Conservation (phyloP, 2,888 invertebrate species). For the Agrilus biguttatus region DNA sequence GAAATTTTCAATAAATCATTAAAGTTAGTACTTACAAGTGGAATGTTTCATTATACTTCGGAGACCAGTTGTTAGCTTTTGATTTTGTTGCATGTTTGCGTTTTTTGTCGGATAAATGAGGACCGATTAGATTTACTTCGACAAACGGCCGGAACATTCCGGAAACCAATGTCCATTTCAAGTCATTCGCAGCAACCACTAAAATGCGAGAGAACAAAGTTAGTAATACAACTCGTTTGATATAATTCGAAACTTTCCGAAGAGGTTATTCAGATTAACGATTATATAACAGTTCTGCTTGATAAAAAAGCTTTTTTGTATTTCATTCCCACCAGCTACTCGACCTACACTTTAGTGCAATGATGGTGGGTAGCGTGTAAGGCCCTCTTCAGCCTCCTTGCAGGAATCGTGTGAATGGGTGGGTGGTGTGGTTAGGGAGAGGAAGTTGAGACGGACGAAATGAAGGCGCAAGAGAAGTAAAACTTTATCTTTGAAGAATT, state of each 20-base stretch:
- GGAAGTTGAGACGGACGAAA: too few species aligned
- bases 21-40: conserved; percentile 73
- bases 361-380: too few species aligned
- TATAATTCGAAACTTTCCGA: neutral
- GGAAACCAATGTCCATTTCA: conserved; percentile 92
- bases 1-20: neutral
- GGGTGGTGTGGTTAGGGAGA: too few species aligned
- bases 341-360: too few species aligned
- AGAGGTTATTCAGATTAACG: neutral
- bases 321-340: too few species aligned
- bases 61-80: conserved; percentile 97
- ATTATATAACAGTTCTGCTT: too few species aligned
- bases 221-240: neutral
- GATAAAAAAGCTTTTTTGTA: too few species aligned
- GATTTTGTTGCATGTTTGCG: conserved; percentile 96
- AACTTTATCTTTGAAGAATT: too few species aligned
- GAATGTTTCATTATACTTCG: conserved; percentile 98
- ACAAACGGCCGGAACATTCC: conserved; percentile 99
- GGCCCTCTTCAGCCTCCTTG: too few species aligned
- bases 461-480: too few species aligned
- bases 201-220: conserved; percentile 16
- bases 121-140: conserved; percentile 95
- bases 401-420: too few species aligned
- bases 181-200: conserved; percentile 97
- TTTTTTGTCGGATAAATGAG: conserved; percentile 94